Conservation (phyloP, 2,113 vertebrate species). For the Ochotona princeps region DNA sequence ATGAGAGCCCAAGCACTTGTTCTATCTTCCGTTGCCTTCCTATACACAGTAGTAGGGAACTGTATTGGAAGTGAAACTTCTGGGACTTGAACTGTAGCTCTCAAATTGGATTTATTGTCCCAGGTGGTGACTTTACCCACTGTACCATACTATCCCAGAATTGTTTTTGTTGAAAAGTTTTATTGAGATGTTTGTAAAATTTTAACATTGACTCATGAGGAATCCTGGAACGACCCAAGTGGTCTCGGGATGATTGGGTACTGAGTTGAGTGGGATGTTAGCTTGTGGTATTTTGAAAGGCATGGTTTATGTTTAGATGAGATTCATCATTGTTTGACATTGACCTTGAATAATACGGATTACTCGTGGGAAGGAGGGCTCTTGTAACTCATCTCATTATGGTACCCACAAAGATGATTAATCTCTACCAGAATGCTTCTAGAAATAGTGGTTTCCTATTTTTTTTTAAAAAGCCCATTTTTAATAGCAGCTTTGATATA, state of each 20-base stretch:
- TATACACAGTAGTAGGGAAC: too few relatives aligned
- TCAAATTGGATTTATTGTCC: too few relatives aligned
- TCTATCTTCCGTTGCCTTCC: too few relatives aligned
- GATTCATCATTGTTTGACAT: not conserved
- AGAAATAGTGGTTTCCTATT: not conserved
- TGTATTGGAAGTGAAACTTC: too few relatives aligned
- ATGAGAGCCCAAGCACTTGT: too few relatives aligned
- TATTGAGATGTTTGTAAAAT: not conserved
- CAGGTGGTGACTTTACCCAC: too few relatives aligned
- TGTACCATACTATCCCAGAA: not conserved
- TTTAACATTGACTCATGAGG: not conserved
- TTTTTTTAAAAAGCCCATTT: not conserved
- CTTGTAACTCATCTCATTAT: not conserved
- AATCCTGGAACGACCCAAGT: slow-evolving; percentile 17
- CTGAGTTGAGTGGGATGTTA: not conserved
- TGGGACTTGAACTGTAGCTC: too few relatives aligned
- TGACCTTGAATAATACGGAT: not conserved
- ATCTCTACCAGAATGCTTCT: not conserved
- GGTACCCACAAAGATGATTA: not conserved
- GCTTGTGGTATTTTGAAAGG: not conserved
- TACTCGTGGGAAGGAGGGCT: not conserved
- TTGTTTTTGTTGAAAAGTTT: not conserved
- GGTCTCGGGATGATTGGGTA: not conserved
- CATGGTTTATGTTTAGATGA: slow-evolving; percentile 1
- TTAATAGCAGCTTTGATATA: not conserved